Evolutionary conservation across 37 sponge, comb jelly and placozoan species (phyloP).

Genomic region (Beroe ovata): DNA sequence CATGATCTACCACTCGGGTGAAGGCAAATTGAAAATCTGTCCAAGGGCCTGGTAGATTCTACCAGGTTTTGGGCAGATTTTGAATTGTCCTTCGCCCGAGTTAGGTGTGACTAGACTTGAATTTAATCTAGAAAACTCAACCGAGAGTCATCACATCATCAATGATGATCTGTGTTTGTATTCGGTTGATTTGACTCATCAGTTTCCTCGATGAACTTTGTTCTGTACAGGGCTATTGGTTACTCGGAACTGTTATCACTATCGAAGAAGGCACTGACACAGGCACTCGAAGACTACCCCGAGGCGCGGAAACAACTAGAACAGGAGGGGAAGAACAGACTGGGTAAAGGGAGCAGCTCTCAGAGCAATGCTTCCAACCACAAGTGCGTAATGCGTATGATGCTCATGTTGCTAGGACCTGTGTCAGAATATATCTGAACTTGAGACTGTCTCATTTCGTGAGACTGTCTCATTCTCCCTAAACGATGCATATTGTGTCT

Average conservation of each 20-base stretch:
- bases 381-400: conserved; percentile 20
- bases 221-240: conserved; percentile 47
- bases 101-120: too few relatives aligned
- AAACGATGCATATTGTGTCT: too few relatives aligned
- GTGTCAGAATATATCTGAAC: too few relatives aligned
- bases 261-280: conserved; percentile 53
- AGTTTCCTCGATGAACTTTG: background rate
- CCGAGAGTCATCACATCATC: background rate
- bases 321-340: conserved; percentile 65
- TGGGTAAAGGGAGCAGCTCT: conserved; percentile 52
- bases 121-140: too few relatives aligned
- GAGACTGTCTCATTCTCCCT: too few relatives aligned
- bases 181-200: background rate
- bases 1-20: too few relatives aligned
- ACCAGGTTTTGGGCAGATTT: too few relatives aligned
- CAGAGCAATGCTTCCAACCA: background rate
- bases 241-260: conserved; percentile 54
- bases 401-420: too few relatives aligned
- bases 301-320: conserved; percentile 69
- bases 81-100: too few relatives aligned
- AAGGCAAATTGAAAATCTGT: too few relatives aligned
- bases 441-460: too few relatives aligned
- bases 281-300: conserved; percentile 72
- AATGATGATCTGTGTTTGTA: background rate
- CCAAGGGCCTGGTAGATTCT: too few relatives aligned